These are phyloP conservation scores for Aphidius gifuensis DNA, from an alignment of 1,140 invertebrate species.

Conservation along the genomic window DNA sequence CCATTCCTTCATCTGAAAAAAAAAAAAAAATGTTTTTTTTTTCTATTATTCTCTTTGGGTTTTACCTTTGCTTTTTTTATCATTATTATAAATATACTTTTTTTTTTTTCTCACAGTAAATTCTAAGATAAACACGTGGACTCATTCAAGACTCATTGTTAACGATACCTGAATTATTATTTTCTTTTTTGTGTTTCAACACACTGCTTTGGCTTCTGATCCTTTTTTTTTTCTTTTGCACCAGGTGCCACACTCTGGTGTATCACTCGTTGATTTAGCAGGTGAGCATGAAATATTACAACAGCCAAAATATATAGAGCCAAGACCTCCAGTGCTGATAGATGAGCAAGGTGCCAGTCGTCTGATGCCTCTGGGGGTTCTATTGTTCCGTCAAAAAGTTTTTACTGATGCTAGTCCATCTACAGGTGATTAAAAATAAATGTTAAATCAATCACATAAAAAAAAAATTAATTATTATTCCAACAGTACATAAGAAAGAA, in stretches of 20 bases:
- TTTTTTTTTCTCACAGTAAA: constrained; percentile 7
- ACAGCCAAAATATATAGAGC: constrained; percentile 1
- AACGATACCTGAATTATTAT: not conserved
- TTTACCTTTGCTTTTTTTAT: too few relatives aligned
- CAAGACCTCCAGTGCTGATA: too few relatives aligned
- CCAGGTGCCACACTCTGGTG: constrained; percentile 8
- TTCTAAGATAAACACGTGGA: constrained; percentile 8
- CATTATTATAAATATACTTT: too few relatives aligned
- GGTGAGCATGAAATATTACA: constrained; percentile 6
- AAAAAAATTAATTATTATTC: too few relatives aligned
- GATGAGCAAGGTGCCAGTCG: constrained; percentile 5
- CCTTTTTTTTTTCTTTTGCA: constrained; percentile 5
- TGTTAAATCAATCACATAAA: too few relatives aligned
- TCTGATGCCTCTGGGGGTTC: too few relatives aligned
- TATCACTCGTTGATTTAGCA: constrained; percentile 7
- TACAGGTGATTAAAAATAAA: too few relatives aligned
- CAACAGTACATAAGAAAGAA: too few relatives aligned
- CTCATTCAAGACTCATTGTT: constrained; percentile 17
- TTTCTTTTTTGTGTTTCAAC: constrained; percentile 3
- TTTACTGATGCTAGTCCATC: too few relatives aligned
- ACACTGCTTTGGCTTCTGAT: constrained; percentile 11
- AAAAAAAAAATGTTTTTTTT: constrained; percentile 6
- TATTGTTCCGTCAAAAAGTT: too few relatives aligned
- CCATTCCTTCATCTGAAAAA: not conserved
- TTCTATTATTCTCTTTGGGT: constrained; percentile 3